Percentiles rank a stretch among this genome's conserved stretches.
These are phyloP conservation scores for Nycticryphes semicollaris DNA, from an alignment of 2,113 vertebrate genomes.

Conservation along the genomic window DNA sequence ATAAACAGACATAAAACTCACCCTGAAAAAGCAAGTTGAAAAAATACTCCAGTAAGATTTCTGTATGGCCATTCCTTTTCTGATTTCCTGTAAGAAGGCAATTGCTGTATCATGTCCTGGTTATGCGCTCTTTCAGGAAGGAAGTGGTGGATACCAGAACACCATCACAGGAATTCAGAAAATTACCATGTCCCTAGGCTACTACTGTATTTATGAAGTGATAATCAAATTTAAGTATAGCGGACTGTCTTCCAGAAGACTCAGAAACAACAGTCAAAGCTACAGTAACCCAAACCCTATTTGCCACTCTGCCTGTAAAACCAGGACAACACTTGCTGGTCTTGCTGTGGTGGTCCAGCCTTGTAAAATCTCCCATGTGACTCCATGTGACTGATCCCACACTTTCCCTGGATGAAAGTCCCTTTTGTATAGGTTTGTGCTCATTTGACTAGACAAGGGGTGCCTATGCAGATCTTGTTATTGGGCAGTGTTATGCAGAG, in stretches of 20 bases:
- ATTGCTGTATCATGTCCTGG: neutral
- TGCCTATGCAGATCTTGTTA: neutral
- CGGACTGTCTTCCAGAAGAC: neutral
- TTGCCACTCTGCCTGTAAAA: neutral
- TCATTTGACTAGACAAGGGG: neutral
- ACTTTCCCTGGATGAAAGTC: neutral
- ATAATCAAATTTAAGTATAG: neutral
- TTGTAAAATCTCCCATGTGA: neutral
- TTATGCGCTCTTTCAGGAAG: neutral
- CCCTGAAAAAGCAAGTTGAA: neutral
- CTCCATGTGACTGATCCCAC: neutral
- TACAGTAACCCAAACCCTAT: neutral
- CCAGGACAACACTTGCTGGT: neutral
- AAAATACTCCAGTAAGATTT: neutral
- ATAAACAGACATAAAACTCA: neutral
- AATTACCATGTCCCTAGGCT: neutral
- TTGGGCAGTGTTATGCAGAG: neutral
- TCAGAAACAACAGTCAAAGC: neutral
- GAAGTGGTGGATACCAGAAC: neutral
- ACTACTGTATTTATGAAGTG: neutral
- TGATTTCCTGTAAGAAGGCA: neutral
- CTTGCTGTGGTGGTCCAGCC: neutral
- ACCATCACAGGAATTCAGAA: neutral
- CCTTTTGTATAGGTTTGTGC: neutral
- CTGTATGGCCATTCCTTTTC: neutral